Conservation (phyloP, 1,140 invertebrate species). For the Cyclargus thomasi region DNA sequence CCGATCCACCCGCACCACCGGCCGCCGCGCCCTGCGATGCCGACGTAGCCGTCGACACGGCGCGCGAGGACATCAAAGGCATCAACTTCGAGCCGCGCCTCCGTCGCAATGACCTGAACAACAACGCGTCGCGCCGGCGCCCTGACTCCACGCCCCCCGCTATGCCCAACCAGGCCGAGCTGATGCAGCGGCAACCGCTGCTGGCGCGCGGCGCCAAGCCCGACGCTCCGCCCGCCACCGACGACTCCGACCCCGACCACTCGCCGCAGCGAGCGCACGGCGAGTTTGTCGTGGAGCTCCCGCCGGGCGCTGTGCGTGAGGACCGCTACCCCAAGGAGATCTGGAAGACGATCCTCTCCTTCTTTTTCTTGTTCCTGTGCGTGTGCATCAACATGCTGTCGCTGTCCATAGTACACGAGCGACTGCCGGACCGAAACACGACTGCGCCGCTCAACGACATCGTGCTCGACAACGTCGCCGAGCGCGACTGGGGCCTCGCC, state of each 20-base stretch:
- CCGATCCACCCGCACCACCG: conserved; percentile 33
- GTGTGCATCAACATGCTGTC: conserved; percentile 77
- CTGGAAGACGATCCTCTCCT: conserved; percentile 69
- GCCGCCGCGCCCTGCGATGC: conserved; percentile 51
- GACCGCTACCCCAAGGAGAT: conserved; percentile 71
- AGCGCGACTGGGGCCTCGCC: conserved; percentile 85
- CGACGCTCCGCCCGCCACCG: conserved; percentile 35
- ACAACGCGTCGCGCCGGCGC: conserved; percentile 59
- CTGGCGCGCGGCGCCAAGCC: conserved; percentile 67
- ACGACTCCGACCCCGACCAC: conserved; percentile 35
- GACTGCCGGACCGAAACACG: conserved; percentile 83
- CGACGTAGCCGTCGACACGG: conserved; percentile 55
- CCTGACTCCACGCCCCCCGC: conserved; percentile 29
- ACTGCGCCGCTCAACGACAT: conserved; percentile 87
- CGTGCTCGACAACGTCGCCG: conserved; percentile 84
- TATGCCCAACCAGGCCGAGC: conserved; percentile 70
- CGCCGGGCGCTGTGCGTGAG: conserved; percentile 56
- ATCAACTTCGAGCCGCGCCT: conserved; percentile 66
- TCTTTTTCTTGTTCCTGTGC: conserved; percentile 64
- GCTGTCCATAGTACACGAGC: conserved; percentile 89
- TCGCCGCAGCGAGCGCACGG: conserved; percentile 52
- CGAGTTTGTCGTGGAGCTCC: conserved; percentile 69
- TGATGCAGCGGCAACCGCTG: conserved; percentile 72
- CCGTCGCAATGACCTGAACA: conserved; percentile 72
- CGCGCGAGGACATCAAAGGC: conserved; percentile 59